phyloP scores from a whole-genome alignment of 1,140 invertebrate genomes.

The Heliothis virescens region DNA sequence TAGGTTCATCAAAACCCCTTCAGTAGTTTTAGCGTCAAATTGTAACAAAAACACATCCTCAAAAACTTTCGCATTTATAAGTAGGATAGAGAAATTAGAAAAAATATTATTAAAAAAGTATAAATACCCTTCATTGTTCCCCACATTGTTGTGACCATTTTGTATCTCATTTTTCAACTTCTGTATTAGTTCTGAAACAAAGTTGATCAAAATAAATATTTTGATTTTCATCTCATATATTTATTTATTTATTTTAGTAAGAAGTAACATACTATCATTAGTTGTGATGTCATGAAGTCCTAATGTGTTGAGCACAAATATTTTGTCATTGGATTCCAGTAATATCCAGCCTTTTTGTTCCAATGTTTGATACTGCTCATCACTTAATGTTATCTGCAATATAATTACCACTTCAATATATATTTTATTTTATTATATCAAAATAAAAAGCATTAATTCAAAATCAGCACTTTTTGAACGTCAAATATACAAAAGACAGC shows the following conservation, averaged over 20 bases:
- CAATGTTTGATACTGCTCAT: slow-evolving; percentile 75
- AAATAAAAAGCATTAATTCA: too few species aligned
- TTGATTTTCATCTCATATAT: background rate
- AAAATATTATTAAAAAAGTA: too few species aligned
- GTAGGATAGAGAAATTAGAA: too few species aligned
- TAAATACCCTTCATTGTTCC: background rate
- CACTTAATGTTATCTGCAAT: slow-evolving; percentile 76
- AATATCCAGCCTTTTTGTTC: slow-evolving; percentile 80
- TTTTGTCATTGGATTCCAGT: slow-evolving; percentile 75
- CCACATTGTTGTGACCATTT: slow-evolving; percentile 37
- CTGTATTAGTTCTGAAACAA: slow-evolving; percentile 72
- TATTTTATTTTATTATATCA: too few species aligned
- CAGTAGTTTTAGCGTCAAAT: too few species aligned
- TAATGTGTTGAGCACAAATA: slow-evolving; percentile 73
- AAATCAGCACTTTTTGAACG: too few species aligned
- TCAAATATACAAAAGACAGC: too few species aligned
- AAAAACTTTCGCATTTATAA: too few species aligned
- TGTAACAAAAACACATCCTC: too few species aligned
- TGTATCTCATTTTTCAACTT: slow-evolving; percentile 64
- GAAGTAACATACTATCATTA: slow-evolving; percentile 67
- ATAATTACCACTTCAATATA: background rate
- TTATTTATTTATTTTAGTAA: background rate
- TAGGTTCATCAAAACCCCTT: too few species aligned
- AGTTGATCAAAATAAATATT: background rate
- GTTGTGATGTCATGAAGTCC: slow-evolving; percentile 78